Percentiles rank a stretch among this genome's conserved stretches.
phyloP scores from a whole-genome alignment of 2,797 vertebrate genomes.

The Cuniculus paca region DNA sequence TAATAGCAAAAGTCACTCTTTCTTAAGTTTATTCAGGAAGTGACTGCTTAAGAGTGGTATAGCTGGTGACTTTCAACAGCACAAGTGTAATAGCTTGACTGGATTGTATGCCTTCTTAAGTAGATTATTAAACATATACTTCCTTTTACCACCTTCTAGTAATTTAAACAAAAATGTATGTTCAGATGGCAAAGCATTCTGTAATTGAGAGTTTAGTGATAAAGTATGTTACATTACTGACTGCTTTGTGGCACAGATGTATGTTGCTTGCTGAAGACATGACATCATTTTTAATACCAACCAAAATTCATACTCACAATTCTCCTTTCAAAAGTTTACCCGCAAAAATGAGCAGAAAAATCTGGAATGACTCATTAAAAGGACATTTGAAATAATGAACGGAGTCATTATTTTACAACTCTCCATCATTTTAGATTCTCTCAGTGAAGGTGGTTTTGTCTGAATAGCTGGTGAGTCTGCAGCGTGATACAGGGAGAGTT shows the following conservation, averaged over 20 bases:
- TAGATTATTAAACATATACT: background rate
- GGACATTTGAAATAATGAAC: background rate
- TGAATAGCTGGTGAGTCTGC: background rate
- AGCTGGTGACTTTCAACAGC: slow-evolving; percentile 21
- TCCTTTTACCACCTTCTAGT: background rate
- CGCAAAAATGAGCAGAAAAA: background rate
- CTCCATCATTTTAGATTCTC: background rate
- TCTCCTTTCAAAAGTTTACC: background rate
- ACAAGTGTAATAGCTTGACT: slow-evolving; percentile 28
- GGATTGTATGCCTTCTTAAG: background rate
- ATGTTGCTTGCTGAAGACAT: background rate
- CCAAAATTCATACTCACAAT: background rate
- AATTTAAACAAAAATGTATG: background rate
- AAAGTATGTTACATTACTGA: background rate
- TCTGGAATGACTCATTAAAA: background rate
- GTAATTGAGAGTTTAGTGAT: background rate
- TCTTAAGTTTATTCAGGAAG: background rate
- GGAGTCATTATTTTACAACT: background rate
- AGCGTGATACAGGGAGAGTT: background rate
- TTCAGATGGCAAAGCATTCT: background rate
- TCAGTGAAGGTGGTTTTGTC: background rate
- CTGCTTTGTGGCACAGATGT: background rate
- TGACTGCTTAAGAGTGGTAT: background rate
- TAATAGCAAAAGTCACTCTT: background rate
- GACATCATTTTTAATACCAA: slow-evolving; percentile 7